A percentile compares a stretch with the other conserved stretches of the same genome.
Evolutionary conservation across 2,888 invertebrate genomes (phyloP).

Genomic region (Odontocolon sp.): DNA sequence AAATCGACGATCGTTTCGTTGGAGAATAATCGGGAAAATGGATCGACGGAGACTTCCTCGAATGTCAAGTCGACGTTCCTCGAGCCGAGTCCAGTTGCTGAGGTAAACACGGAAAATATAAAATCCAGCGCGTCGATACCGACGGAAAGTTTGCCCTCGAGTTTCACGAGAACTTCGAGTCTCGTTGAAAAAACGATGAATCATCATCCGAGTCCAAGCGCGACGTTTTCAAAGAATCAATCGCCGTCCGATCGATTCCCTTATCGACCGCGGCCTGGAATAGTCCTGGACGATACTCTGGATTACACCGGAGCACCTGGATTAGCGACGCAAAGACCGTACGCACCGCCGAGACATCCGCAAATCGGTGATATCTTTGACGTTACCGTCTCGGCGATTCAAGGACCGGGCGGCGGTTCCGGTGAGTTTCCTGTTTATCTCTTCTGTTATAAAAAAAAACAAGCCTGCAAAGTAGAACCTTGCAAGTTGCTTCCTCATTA

Average conservation of each 20-base stretch:
- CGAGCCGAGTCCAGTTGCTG: slow-evolving; percentile 53
- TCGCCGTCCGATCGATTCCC: slow-evolving; percentile 79
- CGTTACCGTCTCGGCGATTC: slow-evolving; percentile 93
- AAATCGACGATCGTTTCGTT: background rate
- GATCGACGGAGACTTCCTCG: slow-evolving; percentile 52
- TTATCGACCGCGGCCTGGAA: slow-evolving; percentile 91
- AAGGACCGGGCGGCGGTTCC: slow-evolving; percentile 87
- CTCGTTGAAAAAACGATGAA: slow-evolving; percentile 49
- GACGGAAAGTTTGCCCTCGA: slow-evolving; percentile 80
- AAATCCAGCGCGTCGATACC: slow-evolving; percentile 73
- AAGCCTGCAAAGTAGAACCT: too few relatives aligned
- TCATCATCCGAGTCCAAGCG: slow-evolving; percentile 64
- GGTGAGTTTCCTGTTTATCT: too few relatives aligned
- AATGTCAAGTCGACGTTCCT: slow-evolving; percentile 65
- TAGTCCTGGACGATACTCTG: slow-evolving; percentile 89
- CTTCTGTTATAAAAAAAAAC: too few relatives aligned
- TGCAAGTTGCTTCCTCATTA: too few relatives aligned
- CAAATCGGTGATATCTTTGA: slow-evolving; percentile 91
- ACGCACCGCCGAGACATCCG: slow-evolving; percentile 77
- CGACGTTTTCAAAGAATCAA: slow-evolving; percentile 53
- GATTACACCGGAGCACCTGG: slow-evolving; percentile 80
- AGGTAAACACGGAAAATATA: slow-evolving; percentile 38
- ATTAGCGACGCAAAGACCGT: slow-evolving; percentile 82
- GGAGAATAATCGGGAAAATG: slow-evolving; percentile 51
- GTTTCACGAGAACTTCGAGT: slow-evolving; percentile 61